Base-by-base conservation (phyloP, 2,888 invertebrate species). In the Philopedon plagiatum region DNA sequence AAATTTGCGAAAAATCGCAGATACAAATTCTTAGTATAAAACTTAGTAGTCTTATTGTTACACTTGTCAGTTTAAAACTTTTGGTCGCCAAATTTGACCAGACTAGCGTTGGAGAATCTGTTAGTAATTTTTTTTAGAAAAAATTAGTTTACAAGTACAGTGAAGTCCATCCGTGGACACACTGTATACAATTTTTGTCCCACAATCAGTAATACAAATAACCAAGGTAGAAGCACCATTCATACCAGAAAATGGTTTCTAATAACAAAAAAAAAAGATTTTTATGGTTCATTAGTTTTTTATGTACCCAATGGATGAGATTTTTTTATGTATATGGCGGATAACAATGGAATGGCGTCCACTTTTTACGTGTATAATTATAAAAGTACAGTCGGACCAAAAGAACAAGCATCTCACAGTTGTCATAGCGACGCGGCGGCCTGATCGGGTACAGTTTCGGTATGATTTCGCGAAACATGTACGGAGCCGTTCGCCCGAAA, bases 301-400 rank as follows among this genome's bases (percentile, higher is more conserved):
- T 56, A 32, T 66, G 23, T n/a, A 41, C 13, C 7, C 57, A 21
- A 37, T 34, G 37, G 51, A 44, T 46, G 29, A 34, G 62, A 19
- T 29, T 66, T 32, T 46, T 51, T 77, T n/a, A n/a, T n/a, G 76
- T 77, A 79, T 75, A 77, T 81, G 44, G 49, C 49, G 60, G 23
- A 69, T 69, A 56, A 63, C 63, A 62, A 62, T 69, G 46, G 62
- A 34, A 62, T 15, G 44, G 63, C 81, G 83, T 81, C 84, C 83
- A 84, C 83, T 85, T 85, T 85, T 84, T 83, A 83, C 83, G 82
- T 83, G 81, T 84, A 85, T 84, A 85, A 85, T 85, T 85, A 84
- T 83, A 84, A 85, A 84, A 84, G 84, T 85, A 85, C 85, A 84
- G 84, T 84, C 84, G 76, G 80, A 77, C 70, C 78, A 80, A 85